Base-by-base conservation (phyloP, 2,888 invertebrate species). In the Sycophila texana region DNA sequence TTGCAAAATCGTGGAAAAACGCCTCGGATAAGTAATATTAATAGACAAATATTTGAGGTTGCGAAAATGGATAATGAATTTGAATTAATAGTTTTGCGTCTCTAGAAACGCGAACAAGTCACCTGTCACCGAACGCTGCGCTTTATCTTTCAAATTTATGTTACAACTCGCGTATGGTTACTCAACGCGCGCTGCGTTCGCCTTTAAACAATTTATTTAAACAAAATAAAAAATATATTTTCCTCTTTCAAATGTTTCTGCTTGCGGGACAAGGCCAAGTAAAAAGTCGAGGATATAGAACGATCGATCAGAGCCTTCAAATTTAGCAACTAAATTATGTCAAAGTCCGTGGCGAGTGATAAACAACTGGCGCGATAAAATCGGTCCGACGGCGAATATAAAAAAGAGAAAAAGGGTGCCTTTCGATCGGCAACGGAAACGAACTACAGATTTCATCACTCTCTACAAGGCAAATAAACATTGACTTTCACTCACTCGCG, bases 391-490 rank as follows among this genome's bases (percentile, higher is more conserved):
- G 39, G 39, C 39, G 39, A 39, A 10, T 10, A 39, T 26, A 10
- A 39, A 39, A 10, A 10, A 12, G 12, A 30, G 18, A 39, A 63
- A 63, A 47, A 47, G 10, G 18, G 16, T 53, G 39, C 47, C 10
- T 18, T 16, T 3, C 10, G 16, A 47, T 63, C 63, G n/a, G 16
- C 49, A 63, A 49, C 30, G 53, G 7, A 10, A 65, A 51, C 60
- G 18, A 13, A 47, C 26, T 47, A 22, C 49, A 26, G n/a, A 61
- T 70, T 79, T 79, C 79, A 61, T 75, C 79, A 47, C 60, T 63
- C 39, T 20, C 10, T 49, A 63, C 18, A 74, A 66, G 74, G 51
- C 71, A 79, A 79, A 79, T 55, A 79, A 74, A 70, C 61, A 30
- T 61, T 71, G 30, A 53, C 74, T 79, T 79, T 74, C 74, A 70